These are phyloP conservation scores for Oedothorax gibbosus DNA, from an alignment of 1,140 invertebrate genomes.

Conservation along the genomic window DNA sequence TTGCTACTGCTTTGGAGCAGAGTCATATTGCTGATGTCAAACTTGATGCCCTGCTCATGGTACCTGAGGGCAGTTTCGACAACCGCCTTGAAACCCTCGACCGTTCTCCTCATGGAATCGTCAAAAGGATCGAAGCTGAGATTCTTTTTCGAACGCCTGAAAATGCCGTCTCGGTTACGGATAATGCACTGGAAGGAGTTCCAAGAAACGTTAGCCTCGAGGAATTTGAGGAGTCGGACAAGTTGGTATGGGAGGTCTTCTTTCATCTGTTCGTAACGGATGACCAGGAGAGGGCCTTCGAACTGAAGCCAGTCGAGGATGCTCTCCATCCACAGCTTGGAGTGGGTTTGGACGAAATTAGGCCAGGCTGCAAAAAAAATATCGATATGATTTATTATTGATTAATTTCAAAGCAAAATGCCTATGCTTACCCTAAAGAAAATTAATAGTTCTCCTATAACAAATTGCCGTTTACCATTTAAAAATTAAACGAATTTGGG, in stretches of 20 bases:
- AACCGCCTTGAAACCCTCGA: slow-evolving; percentile 31
- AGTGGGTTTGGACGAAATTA: slow-evolving; percentile 77
- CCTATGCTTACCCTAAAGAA: no score
- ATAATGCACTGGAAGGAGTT: slow-evolving; percentile 65
- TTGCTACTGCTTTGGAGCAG: background rate
- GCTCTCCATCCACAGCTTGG: slow-evolving; percentile 76
- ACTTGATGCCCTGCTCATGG: slow-evolving; percentile 46
- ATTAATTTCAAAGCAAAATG: no score
- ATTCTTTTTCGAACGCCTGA: slow-evolving; percentile 75
- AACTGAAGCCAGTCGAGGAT: slow-evolving; percentile 80
- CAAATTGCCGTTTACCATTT: no score
- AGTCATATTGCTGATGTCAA: slow-evolving; percentile 33
- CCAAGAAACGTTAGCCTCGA: slow-evolving; percentile 66
- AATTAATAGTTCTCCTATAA: no score
- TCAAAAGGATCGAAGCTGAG: slow-evolving; percentile 77
- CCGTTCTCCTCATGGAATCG: background rate
- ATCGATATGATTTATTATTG: no score
- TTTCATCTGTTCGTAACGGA: slow-evolving; percentile 80
- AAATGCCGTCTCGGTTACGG: slow-evolving; percentile 75
- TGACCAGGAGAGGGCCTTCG: slow-evolving; percentile 76
- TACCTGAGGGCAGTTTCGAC: slow-evolving; percentile 24
- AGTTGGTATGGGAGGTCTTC: slow-evolving; percentile 74
- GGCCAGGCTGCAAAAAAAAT: slow-evolving; percentile 75
- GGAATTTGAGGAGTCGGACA: slow-evolving; percentile 74
- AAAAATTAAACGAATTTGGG: no score